Conservation (phyloP, 2,888 invertebrate genomes). For the Syrista parreyssii region DNA sequence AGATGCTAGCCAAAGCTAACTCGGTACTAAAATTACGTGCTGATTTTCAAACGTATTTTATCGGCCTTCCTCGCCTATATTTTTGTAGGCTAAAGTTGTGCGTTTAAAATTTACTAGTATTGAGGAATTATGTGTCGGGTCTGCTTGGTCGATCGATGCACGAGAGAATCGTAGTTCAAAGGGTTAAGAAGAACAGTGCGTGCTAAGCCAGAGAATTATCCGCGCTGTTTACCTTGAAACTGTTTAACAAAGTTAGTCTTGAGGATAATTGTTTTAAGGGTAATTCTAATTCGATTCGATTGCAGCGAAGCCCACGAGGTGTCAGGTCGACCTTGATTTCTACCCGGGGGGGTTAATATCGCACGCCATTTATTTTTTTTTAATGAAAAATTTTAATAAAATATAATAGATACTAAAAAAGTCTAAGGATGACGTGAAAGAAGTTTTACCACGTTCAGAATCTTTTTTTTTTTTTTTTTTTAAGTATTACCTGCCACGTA, state of each 20-base stretch:
- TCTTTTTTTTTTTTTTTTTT: no score
- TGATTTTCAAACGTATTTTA: no score
- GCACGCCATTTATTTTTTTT: no score
- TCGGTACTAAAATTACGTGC: not conserved
- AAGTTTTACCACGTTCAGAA: not conserved
- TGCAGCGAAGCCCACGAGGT: conserved; percentile 37
- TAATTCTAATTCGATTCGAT: conserved; percentile 33
- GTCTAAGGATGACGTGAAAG: not conserved
- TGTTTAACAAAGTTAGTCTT: conserved; percentile 4
- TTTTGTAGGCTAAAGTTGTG: no score
- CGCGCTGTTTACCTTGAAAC: not conserved
- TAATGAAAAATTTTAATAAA: no score
- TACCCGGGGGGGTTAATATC: not conserved
- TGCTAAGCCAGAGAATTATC: not conserved
- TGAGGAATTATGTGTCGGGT: not conserved
- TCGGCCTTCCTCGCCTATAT: accelerated
- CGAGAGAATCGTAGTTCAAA: not conserved
- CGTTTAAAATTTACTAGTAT: not conserved
- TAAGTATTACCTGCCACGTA: not conserved
- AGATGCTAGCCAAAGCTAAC: not conserved
- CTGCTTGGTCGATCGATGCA: not conserved
- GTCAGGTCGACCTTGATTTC: conserved; percentile 33
- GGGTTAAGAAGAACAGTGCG: not conserved
- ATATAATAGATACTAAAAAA: not conserved
- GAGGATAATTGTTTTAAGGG: conserved; percentile 14